phyloP scores from a whole-genome alignment of 2,888 invertebrate species.

The Dolomedes plantarius region DNA sequence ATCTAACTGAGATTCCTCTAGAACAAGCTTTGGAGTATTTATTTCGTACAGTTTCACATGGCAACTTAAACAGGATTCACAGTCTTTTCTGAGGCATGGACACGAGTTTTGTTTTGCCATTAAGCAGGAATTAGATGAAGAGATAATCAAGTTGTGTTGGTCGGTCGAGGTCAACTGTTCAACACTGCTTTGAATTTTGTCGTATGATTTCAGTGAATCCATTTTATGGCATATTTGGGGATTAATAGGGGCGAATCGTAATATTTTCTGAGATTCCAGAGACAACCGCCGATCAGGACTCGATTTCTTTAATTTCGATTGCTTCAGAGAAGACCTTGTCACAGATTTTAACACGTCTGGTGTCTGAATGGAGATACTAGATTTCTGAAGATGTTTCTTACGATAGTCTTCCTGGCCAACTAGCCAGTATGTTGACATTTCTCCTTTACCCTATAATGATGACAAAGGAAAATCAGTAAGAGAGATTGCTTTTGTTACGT shows the following conservation, averaged over 20 bases:
- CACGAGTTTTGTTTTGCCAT: conserved; percentile 54
- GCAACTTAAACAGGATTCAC: conserved; percentile 18
- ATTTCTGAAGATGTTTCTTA: neutral
- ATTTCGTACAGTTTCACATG: neutral
- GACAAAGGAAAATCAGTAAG: no score
- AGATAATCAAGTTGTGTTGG: neutral
- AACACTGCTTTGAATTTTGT: neutral
- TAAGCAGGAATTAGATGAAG: neutral
- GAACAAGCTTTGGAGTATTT: conserved; percentile 4
- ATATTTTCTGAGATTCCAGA: conserved; percentile 54
- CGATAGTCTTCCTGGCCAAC: conserved; percentile 55
- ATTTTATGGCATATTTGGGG: no score
- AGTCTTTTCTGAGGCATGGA: conserved; percentile 52
- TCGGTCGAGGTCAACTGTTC: neutral
- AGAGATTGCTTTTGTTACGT: no score
- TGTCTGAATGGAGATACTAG: conserved; percentile 12
- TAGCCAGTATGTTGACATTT: conserved; percentile 71
- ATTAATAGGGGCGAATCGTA: conserved; percentile 45
- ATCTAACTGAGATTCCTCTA: conserved; percentile 17
- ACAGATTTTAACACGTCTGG: conserved; percentile 40
- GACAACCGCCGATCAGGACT: conserved; percentile 43
- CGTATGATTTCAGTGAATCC: no score
- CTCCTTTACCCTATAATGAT: conserved; percentile 70
- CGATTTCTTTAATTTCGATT: conserved; percentile 20
- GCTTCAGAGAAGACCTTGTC: conserved; percentile 42